phyloP scores from a whole-genome alignment of 2,888 invertebrate genomes.

The Conops quadrifasciatus region DNA sequence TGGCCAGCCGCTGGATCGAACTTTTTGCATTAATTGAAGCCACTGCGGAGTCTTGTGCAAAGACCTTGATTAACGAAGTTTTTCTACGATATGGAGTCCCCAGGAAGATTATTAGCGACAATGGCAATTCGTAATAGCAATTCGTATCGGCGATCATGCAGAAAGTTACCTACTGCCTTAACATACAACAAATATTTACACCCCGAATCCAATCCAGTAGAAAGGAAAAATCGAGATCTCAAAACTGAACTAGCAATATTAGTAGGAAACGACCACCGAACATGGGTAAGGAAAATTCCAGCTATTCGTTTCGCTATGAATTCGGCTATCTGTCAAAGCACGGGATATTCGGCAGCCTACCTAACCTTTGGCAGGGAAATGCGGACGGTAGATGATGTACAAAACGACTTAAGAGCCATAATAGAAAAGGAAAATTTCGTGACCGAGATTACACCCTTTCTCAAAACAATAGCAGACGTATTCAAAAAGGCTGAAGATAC shows the following conservation, averaged over 20 bases:
- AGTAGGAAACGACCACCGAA: neutral
- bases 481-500: constrained; percentile 38
- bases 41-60: constrained; percentile 51
- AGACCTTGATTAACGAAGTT: constrained; percentile 50
- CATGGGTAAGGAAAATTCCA: constrained; percentile 46
- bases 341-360: constrained; percentile 54
- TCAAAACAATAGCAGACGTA: neutral
- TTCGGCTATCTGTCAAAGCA: constrained; percentile 49
- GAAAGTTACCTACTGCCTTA: constrained; percentile 43
- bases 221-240: constrained; percentile 38
- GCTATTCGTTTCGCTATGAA: constrained; percentile 61
- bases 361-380: constrained; percentile 58
- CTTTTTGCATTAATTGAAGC: constrained; percentile 52
- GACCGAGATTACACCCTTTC: constrained; percentile 23
- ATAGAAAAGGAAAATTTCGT: constrained; percentile 30
- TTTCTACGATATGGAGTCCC: constrained; percentile 56
- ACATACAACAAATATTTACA: constrained; percentile 39
- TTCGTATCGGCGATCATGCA: constrained; percentile 57
- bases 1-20: constrained; percentile 51
- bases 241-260: constrained; percentile 30
- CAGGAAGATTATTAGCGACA: constrained; percentile 52
- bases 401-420: constrained; percentile 48
- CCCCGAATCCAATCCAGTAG: constrained; percentile 42
- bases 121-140: constrained; percentile 55
- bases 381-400: constrained; percentile 53